A percentile compares a stretch with the other conserved stretches of the same genome.
phyloP scores from a whole-genome alignment of 2,797 vertebrate genomes.

The Myiotriccus ornatus region DNA sequence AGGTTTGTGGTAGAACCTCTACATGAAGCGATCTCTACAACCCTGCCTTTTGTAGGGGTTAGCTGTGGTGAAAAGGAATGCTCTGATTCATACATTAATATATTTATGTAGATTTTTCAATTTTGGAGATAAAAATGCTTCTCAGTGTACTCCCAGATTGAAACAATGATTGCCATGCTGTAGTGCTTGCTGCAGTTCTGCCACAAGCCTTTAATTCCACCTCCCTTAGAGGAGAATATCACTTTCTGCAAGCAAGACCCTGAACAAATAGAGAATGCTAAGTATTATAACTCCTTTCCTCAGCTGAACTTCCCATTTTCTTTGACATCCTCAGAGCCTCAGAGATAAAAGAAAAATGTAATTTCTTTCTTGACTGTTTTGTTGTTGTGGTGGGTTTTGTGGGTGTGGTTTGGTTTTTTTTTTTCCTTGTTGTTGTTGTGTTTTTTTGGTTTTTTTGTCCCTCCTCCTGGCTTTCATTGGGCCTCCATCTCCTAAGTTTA shows the following conservation, averaged over 20 bases:
- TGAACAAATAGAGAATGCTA: not conserved
- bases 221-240: not conserved
- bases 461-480: not conserved
- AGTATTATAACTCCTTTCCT: not conserved
- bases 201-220: not conserved
- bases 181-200: not conserved
- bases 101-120: not conserved
- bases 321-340: not conserved
- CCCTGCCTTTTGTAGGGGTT: not conserved
- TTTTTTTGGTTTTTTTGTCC: not conserved
- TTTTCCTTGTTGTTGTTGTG: not conserved
- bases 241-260: not conserved
- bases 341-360: not conserved
- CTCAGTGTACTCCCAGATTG: not conserved
- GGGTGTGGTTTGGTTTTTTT: not conserved
- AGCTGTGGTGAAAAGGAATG: not conserved
- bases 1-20: not conserved
- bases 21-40: not conserved
- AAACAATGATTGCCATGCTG: not conserved
- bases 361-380: not conserved
- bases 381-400: not conserved
- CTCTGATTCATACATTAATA: not conserved
- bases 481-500: not conserved
- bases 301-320: not conserved
- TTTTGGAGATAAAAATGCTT: not conserved